Evolutionary conservation across 2,888 invertebrate genomes (phyloP), one percentile per base, ranked within the genome.

Genomic region (Trichacis sp.): DNA sequence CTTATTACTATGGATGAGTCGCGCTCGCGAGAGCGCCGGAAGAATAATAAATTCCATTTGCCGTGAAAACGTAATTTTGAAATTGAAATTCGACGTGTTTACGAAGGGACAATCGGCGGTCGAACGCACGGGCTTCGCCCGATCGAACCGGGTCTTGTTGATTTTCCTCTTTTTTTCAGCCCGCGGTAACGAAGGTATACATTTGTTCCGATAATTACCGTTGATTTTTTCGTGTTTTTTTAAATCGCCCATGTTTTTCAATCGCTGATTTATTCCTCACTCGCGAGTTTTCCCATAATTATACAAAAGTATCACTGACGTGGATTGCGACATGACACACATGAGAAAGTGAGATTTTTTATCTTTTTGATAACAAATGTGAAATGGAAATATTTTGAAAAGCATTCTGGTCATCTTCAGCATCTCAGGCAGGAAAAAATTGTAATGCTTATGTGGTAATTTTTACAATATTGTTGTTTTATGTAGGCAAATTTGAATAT

Each of bases 1-100:
- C 14, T 55, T 46, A 55, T 42, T 55, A 47, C 17, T 55, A 55
- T 40, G 47, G 54, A 55, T 46, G 47, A 55, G 40, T 47, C 18
- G 47, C 38, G 18, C 17, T 19, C 19, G 43, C 8, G 19, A 19
- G 3, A 14, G 24, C 29, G 24, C 46, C 1, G 8, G 24, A 46
- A 24, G 46, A 46, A 46, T 46, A 46, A 46, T 46, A 46, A 46
- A 46, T 46, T 46, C 46, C 46, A 46, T 46, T 43, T 29, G 46
- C 14, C 20, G 24, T 14, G 46, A 24, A 46, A 46, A 46, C 20
- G 46, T 24, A 46, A 46, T 46, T 46, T 46, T 14, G 18, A 46
- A 46, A 46, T 46, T 46, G 29, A 46, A 46, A 46, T 46, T 46
- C 18, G 46, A 46, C 46, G 46, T 46, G 46, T 46, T 46, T 46